Evolutionary conservation across 2,888 invertebrate species (phyloP), one percentile per base, ranked within the genome.

Genomic region (Pristionchus mayeri): DNA sequence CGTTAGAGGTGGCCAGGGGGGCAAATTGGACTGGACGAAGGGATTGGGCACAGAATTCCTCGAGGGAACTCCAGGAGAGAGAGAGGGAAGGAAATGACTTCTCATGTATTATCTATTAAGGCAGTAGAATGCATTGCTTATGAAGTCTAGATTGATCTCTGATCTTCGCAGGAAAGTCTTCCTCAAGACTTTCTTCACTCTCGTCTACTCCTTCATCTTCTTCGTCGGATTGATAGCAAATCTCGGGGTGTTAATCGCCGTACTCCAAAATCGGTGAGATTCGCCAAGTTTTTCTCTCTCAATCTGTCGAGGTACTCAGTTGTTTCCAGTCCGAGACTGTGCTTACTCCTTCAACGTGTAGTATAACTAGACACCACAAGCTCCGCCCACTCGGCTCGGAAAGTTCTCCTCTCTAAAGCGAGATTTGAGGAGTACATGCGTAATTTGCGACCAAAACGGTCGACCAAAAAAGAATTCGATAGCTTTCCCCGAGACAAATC

Each of bases 201-300:
- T 91, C 75, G 87, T 91, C 85, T 92, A 92, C 88, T 87, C 89
- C 52, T 83, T 88, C 44, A 85, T 92, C 37, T 92, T 92, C 87
- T 75, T 88, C 24, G 63, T 90, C 67, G 91, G 91, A 16, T 48
- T 91, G 52, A 40, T 87, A 50, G 90, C 90, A 48, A 90, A 90
- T 84, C 90, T 89, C 24, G 87, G 89, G 21, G 91, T 90, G 9
- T 63, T 90, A 34, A 76, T 87, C 27, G 89, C 90, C 4, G 89
- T 90, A n/a, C 84, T 85, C 3, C 86, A 86, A 34, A 88, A 91
- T 80, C 86, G 87, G 83, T 83, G 37, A 67, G 67, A n/a, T n/a
- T n/a, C 16, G 27, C 34, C 37, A 2, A 3, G 37, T 67, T 37
- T 67, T 27, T 24, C 57, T 30, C 18, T 48, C 76, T 52, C 85